These are phyloP conservation scores for Rhea pennata DNA, from an alignment of 2,113 vertebrate genomes.

Conservation along the genomic window DNA sequence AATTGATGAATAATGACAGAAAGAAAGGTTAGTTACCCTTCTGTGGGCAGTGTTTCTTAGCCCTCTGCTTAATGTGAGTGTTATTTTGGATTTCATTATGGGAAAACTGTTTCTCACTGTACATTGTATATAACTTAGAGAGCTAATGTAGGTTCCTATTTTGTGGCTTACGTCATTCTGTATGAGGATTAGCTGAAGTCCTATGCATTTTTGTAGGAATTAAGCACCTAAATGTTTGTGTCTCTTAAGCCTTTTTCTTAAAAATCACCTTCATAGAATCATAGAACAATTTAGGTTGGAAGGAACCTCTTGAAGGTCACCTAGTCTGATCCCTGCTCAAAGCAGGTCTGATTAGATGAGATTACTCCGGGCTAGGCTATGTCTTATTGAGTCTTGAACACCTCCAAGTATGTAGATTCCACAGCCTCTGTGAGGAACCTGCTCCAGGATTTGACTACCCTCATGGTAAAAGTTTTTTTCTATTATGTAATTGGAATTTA, in stretches of 20 bases:
- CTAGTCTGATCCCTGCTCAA: neutral
- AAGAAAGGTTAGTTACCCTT: neutral
- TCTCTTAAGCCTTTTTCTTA: neutral
- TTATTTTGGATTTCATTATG: neutral
- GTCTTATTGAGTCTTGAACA: neutral
- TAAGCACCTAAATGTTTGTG: neutral
- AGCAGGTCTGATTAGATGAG: neutral
- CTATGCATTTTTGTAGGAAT: neutral
- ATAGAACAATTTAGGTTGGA: neutral
- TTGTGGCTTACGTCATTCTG: neutral
- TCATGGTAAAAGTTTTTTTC: neutral
- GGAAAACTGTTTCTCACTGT: neutral
- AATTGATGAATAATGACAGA: neutral
- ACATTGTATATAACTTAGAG: neutral
- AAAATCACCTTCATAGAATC: neutral
- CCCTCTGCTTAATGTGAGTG: neutral
- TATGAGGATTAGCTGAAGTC: neutral
- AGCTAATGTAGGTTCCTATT: neutral
- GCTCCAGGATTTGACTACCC: neutral
- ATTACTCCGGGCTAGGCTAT: accelerated
- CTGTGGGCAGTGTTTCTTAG: neutral
- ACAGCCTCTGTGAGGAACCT: neutral
- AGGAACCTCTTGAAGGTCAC: neutral
- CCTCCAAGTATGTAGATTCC: neutral
- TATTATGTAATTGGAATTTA: neutral